phyloP scores from a whole-genome alignment of 1,140 invertebrate genomes.

The Notospermus geniculatus region DNA sequence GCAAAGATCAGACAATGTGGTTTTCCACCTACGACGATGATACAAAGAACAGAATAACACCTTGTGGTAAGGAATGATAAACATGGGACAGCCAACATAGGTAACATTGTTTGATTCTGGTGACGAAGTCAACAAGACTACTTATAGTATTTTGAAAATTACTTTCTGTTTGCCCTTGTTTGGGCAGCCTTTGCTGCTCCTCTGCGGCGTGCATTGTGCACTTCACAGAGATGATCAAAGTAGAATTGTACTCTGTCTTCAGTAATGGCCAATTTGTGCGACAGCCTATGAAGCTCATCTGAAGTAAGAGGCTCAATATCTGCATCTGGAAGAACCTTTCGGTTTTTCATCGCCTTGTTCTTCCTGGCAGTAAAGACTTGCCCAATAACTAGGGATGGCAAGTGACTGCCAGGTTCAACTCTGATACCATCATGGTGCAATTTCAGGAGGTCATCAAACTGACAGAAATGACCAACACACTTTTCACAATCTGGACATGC shows the following conservation, averaged over 20 bases:
- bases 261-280: background rate
- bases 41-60: no score
- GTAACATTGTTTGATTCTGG: no score
- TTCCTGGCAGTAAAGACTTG: no score
- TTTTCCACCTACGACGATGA: no score
- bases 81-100: no score
- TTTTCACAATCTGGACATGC: background rate
- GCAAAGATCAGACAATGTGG: no score
- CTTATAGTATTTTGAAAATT: no score
- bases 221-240: conserved; percentile 3
- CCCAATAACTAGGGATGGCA: background rate
- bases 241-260: background rate
- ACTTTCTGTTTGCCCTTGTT: background rate
- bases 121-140: no score
- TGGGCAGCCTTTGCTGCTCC: background rate
- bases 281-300: background rate
- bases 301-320: no score
- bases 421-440: background rate
- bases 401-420: background rate
- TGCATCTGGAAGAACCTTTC: no score
- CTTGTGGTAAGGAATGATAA: no score
- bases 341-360: no score
- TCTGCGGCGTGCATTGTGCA: background rate
- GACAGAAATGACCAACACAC: background rate
- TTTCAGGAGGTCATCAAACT: background rate